Conservation (phyloP, 2,888 invertebrate species). For the Agrilus mali region DNA sequence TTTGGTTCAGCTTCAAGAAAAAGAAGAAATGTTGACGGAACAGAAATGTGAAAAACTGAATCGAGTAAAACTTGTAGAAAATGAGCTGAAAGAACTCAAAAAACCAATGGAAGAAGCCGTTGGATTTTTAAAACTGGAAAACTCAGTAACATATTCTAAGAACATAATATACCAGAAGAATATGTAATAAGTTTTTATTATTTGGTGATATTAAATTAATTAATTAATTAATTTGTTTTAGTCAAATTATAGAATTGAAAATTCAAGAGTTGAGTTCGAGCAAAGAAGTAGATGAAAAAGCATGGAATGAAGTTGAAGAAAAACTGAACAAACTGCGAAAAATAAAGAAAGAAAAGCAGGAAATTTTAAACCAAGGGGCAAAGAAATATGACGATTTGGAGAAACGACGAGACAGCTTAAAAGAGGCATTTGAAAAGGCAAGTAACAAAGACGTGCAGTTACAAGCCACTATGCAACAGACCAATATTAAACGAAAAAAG, state of each 20-base stretch:
- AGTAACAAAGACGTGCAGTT: constrained; percentile 53
- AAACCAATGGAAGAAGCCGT: constrained; percentile 69
- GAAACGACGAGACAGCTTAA: constrained; percentile 44
- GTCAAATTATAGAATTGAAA: not conserved
- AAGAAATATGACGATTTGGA: constrained; percentile 42
- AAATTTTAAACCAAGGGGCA: constrained; percentile 16
- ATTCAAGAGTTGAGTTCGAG: constrained; percentile 17
- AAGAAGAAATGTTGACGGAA: constrained; percentile 62
- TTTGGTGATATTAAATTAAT: not conserved
- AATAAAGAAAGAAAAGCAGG: constrained; percentile 30
- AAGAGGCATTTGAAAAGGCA: constrained; percentile 48
- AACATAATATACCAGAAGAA: constrained; percentile 62
- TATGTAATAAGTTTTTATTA: constrained; percentile 35
- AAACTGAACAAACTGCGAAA: too few relatives aligned
- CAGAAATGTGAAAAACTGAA: constrained; percentile 70
- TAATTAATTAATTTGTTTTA: not conserved
- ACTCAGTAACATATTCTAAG: constrained; percentile 53
- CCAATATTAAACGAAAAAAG: constrained; percentile 64
- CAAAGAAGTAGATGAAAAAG: constrained; percentile 40
- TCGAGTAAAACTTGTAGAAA: constrained; percentile 68
- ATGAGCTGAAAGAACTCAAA: constrained; percentile 66
- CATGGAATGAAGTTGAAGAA: constrained; percentile 11
- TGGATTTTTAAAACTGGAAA: constrained; percentile 66
- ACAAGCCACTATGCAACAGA: constrained; percentile 52
- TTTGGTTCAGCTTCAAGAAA: constrained; percentile 56